phyloP scores from a whole-genome alignment of 2,888 invertebrate genomes.

The Dicyrtomina minuta region DNA sequence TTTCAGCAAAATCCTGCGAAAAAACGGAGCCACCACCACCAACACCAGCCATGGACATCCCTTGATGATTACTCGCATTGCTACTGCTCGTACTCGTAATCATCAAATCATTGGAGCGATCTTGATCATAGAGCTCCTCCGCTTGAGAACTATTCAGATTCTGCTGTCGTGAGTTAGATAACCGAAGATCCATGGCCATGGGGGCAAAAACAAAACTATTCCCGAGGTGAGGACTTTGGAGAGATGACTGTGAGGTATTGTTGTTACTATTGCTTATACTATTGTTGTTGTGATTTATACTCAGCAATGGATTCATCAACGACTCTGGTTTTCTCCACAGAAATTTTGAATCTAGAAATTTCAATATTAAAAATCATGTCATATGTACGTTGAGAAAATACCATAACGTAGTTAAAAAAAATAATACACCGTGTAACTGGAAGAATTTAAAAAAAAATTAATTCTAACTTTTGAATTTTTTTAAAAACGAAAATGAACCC shows the following conservation, averaged over 20 bases:
- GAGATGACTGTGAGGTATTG: conserved; percentile 8
- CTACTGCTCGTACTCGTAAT: conserved; percentile 39
- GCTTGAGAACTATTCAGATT: conserved; percentile 30
- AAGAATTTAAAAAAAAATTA: too few relatives aligned
- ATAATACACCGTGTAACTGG: neutral
- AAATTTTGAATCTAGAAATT: conserved; percentile 27
- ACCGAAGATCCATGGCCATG: conserved; percentile 35
- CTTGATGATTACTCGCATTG: conserved; percentile 37
- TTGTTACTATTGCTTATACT: conserved; percentile 27
- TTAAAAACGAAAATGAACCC: too few relatives aligned
- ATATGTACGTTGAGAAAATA: neutral
- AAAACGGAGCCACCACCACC: conserved; percentile 30
- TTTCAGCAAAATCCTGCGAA: conserved; percentile 50
- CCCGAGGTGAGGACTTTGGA: conserved; percentile 26
- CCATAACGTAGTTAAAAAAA: too few relatives aligned
- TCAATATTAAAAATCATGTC: neutral
- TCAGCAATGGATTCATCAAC: conserved; percentile 31
- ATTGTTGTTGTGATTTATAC: conserved; percentile 37
- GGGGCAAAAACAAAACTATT: conserved; percentile 34
- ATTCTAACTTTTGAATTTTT: too few relatives aligned
- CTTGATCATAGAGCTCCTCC: conserved; percentile 35
- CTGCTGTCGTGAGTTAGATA: conserved; percentile 33
- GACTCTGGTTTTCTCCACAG: conserved; percentile 39
- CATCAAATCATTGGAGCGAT: conserved; percentile 39
- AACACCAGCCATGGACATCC: conserved; percentile 10